phyloP scores from a whole-genome alignment of 2,797 vertebrate species.

The Brotula barbata region DNA sequence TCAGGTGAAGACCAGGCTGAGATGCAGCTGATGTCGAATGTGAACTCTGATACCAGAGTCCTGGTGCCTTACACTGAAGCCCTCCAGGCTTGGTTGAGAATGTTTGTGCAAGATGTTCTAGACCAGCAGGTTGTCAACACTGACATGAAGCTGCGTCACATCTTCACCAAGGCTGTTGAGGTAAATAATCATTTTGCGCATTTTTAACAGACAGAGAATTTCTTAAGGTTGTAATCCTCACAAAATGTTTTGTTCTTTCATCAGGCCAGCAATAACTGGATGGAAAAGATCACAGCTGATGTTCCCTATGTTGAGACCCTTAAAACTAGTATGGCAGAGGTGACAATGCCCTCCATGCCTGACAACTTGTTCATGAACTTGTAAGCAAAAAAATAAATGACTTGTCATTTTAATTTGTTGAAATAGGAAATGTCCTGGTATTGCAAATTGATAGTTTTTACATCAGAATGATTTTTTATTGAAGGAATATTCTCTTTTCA shows the following conservation, averaged over 20 bases:
- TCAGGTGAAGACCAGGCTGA: conserved; percentile 85
- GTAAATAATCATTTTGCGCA: too few relatives aligned
- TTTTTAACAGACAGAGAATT: too few relatives aligned
- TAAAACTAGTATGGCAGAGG: conserved; percentile 72
- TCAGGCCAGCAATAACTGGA: conserved; percentile 86
- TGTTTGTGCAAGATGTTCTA: conserved; percentile 73
- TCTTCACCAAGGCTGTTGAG: conserved; percentile 83
- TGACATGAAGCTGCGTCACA: conserved; percentile 88
- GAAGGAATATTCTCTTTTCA: conserved; percentile 23
- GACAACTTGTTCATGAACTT: conserved; percentile 89
- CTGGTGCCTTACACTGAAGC: conserved; percentile 66
- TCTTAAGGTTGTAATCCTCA: too few relatives aligned
- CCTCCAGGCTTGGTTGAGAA: conserved; percentile 67
- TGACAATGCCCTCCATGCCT: conserved; percentile 82
- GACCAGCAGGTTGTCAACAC: conserved; percentile 85
- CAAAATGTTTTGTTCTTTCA: conserved; percentile 25
- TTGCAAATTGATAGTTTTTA: background rate
- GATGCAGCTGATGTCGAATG: conserved; percentile 83
- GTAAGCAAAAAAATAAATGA: conserved; percentile 72
- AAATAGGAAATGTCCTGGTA: background rate
- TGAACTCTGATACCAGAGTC: conserved; percentile 80
- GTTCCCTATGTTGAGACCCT: conserved; percentile 79
- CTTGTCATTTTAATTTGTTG: background rate
- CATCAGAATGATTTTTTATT: too few relatives aligned
- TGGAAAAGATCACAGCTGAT: conserved; percentile 77